Evolutionary conservation across 1,140 invertebrate genomes (phyloP).

Genomic region (Sipha flava): DNA sequence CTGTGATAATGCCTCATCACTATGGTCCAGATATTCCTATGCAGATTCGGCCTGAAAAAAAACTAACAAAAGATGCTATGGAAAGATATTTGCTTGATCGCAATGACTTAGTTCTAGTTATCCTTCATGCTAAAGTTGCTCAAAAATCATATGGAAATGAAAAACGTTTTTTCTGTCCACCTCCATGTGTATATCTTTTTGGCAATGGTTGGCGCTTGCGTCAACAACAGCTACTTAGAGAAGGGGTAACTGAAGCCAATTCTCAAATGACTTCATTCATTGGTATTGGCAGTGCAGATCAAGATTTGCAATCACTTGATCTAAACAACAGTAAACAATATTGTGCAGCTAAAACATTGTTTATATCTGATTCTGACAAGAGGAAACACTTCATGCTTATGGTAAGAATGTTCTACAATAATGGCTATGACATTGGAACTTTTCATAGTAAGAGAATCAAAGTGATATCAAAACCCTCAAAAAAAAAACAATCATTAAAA

Average conservation of each 20-base stretch:
- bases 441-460: conserved; percentile 99
- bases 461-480: conserved; percentile 99
- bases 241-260: conserved; percentile 82
- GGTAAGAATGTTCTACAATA: conserved; percentile 98
- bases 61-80: conserved; percentile 89
- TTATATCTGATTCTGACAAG: conserved; percentile 99
- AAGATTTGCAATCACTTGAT: conserved; percentile 98
- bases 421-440: conserved; percentile 94
- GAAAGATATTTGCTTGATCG: conserved; percentile 86
- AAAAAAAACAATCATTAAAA: conserved; percentile 99
- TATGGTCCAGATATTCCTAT: conserved; percentile 60
- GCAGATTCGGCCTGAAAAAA: conserved; percentile 61
- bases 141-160: conserved; percentile 99
- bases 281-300: conserved; percentile 96
- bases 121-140: conserved; percentile 97
- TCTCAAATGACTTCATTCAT: conserved; percentile 95
- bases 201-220: conserved; percentile 95
- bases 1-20: conserved; percentile 60
- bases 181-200: conserved; percentile 96
- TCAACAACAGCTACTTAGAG: conserved; percentile 78
- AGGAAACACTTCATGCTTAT: conserved; percentile 98
- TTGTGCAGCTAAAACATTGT: conserved; percentile 97
- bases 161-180: conserved; percentile 98
- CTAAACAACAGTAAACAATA: conserved; percentile 82
- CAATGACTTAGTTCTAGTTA: conserved; percentile 93